Percentiles rank a stretch among this genome's conserved stretches.
phyloP scores from a whole-genome alignment of 2,888 invertebrate species.

The Plagodis pulveraria region DNA sequence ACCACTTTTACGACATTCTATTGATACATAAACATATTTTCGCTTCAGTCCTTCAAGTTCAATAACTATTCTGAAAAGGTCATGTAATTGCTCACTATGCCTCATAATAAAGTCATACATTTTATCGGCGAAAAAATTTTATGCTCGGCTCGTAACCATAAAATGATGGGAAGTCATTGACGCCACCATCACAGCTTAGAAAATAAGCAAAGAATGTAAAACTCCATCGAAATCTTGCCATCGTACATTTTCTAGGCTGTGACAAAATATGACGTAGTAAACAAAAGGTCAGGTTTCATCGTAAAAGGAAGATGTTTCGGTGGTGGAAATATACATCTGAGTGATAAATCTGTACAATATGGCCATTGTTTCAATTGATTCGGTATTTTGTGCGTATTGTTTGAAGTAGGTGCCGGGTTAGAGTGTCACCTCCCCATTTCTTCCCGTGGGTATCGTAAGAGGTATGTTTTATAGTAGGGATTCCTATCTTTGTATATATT shows the following conservation, averaged over 20 bases:
- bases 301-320: slow-evolving; percentile 16
- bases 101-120: slow-evolving; percentile 28
- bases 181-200: slow-evolving; percentile 25
- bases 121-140: slow-evolving; percentile 29
- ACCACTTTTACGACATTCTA: slow-evolving; percentile 8
- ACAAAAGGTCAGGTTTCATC: slow-evolving; percentile 12
- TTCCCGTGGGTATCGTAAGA: too few species aligned
- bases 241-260: slow-evolving; percentile 16
- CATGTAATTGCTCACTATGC: slow-evolving; percentile 28
- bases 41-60: slow-evolving; percentile 19
- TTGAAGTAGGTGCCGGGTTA: neutral
- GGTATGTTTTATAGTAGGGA: too few species aligned
- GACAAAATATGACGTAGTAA: slow-evolving; percentile 11
- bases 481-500: too few species aligned
- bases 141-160: slow-evolving; percentile 35
- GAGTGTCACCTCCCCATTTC: too few species aligned
- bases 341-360: slow-evolving; percentile 24
- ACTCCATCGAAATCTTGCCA: slow-evolving; percentile 1
- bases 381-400: slow-evolving; percentile 6
- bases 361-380: slow-evolving; percentile 24
- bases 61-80: slow-evolving; percentile 26
- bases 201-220: neutral
- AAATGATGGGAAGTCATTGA: slow-evolving; percentile 35
- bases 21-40: slow-evolving; percentile 24
- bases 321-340: slow-evolving; percentile 9